phyloP scores from a whole-genome alignment of 2,888 invertebrate species.

The Andrena marginata region DNA sequence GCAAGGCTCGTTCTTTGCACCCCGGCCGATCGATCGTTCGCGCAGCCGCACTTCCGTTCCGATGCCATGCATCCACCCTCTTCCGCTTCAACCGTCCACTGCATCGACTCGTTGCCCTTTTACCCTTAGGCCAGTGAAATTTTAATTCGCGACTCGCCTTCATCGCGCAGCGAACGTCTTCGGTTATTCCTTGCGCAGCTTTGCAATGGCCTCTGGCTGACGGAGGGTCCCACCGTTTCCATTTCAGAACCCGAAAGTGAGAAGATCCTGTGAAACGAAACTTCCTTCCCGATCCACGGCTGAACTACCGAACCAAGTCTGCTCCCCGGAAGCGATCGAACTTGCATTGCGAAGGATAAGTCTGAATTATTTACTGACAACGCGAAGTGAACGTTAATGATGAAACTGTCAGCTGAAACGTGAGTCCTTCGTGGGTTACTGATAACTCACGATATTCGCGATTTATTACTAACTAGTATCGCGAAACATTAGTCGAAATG shows the following conservation, averaged over 20 bases:
- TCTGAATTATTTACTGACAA: neutral
- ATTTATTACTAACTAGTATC: neutral
- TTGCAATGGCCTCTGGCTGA: neutral
- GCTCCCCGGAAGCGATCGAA: too few species aligned
- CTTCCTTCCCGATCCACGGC: too few species aligned
- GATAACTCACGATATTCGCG: neutral
- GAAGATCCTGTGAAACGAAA: too few species aligned
- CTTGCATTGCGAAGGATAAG: neutral
- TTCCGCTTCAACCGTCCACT: neutral
- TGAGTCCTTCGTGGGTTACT: neutral
- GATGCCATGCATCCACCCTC: neutral
- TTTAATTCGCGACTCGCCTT: constrained; percentile 32
- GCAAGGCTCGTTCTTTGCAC: constrained; percentile 7
- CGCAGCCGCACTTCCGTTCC: constrained; percentile 46
- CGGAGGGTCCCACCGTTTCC: too few species aligned
- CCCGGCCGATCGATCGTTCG: constrained; percentile 31
- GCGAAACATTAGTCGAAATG: neutral
- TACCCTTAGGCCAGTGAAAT: constrained; percentile 14
- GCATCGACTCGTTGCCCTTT: constrained; percentile 13
- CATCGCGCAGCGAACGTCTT: neutral
- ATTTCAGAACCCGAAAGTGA: too few species aligned
- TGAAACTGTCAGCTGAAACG: constrained; percentile 3
- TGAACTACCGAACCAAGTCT: too few species aligned
- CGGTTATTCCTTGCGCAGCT: neutral
- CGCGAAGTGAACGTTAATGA: neutral